Evolutionary conservation across 2,113 vertebrate genomes (phyloP).

Genomic region (Rhagologus leucostigma): DNA sequence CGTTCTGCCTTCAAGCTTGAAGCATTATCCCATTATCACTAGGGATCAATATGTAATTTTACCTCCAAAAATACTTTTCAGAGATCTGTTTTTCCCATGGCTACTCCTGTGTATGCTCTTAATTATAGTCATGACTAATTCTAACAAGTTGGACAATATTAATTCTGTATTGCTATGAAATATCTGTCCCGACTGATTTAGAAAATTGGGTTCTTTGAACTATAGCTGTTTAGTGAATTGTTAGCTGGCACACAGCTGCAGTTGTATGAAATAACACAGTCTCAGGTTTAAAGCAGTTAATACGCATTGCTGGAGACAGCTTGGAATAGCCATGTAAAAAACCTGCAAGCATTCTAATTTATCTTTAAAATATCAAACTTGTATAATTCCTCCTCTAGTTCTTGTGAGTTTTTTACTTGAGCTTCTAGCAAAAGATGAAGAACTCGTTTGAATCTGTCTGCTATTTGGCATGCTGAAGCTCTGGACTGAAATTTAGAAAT

Average conservation of each 20-base stretch:
- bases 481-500: not conserved
- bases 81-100: conserved; percentile 13
- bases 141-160: conserved; percentile 5
- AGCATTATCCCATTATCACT: conserved; percentile 41
- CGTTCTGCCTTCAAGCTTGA: not conserved
- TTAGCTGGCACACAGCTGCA: not conserved
- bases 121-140: conserved; percentile 37
- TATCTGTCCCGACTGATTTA: not conserved
- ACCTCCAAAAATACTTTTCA: conserved; percentile 10
- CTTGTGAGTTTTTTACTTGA: not conserved
- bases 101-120: not conserved
- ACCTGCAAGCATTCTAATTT: not conserved
- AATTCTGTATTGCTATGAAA: not conserved
- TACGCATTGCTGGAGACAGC: not conserved
- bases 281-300: not conserved
- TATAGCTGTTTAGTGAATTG: not conserved
- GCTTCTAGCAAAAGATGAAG: not conserved
- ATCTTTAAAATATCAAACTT: not conserved
- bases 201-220: not conserved
- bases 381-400: not conserved
- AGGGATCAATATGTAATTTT: conserved; percentile 48
- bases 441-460: not conserved
- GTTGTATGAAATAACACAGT: not conserved
- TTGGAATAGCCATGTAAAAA: not conserved
- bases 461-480: not conserved